A percentile compares a stretch with the other conserved stretches of the same genome.
Conservation (phyloP, 2,888 invertebrate genomes). For the Dryocosmus kuriphilus region DNA sequence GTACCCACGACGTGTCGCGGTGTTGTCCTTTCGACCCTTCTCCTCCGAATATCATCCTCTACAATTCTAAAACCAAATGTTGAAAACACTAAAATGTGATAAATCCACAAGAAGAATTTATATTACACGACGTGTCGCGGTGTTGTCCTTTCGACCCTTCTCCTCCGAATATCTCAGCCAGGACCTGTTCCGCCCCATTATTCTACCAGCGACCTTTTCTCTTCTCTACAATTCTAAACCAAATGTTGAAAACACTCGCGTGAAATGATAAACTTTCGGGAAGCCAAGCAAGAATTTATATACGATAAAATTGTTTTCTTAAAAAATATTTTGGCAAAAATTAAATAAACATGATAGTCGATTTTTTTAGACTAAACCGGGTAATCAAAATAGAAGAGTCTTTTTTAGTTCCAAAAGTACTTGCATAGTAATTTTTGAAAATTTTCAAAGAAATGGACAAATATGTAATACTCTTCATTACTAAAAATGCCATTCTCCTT, state of each 20-base stretch:
- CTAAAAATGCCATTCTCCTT: too few species aligned
- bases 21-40: conserved; percentile 50
- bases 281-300: background rate
- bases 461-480: too few species aligned
- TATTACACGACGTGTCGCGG: conserved; percentile 54
- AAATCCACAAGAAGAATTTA: too few species aligned
- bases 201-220: conserved; percentile 54
- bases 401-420: too few species aligned
- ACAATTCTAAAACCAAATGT: conserved; percentile 31
- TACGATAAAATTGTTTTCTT: background rate
- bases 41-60: conserved; percentile 48
- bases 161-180: too few species aligned
- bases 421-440: too few species aligned
- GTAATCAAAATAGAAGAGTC: too few species aligned
- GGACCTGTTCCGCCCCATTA: conserved; percentile 49
- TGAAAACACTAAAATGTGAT: too few species aligned
- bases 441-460: too few species aligned
- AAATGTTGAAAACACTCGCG: background rate
- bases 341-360: background rate
- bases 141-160: conserved; percentile 48
- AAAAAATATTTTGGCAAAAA: background rate
- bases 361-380: too few species aligned
- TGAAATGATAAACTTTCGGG: background rate
- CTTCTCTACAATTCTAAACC: conserved; percentile 50
- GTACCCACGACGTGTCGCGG: conserved; percentile 55